These are phyloP conservation scores for Salvelinus sp. DNA, from an alignment of 2,113 vertebrate genomes.

Conservation along the genomic window DNA sequence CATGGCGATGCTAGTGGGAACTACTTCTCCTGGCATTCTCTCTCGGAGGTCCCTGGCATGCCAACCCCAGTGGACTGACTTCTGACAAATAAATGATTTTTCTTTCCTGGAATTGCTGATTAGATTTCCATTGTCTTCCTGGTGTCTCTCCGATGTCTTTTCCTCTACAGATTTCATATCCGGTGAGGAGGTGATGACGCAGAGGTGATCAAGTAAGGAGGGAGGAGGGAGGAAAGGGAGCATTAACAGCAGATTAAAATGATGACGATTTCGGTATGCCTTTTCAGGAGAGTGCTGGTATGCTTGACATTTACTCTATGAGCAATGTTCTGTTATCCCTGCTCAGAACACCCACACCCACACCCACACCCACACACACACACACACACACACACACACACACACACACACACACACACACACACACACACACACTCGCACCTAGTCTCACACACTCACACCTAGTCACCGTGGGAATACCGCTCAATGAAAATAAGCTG, in stretches of 20 bases:
- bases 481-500: too few relatives aligned
- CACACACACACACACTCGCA: too few relatives aligned
- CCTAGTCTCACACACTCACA: too few relatives aligned
- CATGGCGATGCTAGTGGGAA: conserved; percentile 27
- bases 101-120: background rate
- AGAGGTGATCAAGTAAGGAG: too few relatives aligned
- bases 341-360: too few relatives aligned
- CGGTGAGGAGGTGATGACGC: background rate
- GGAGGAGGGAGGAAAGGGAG: background rate
- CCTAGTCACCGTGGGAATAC: too few relatives aligned
- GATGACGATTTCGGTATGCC: background rate
- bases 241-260: background rate
- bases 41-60: conserved; percentile 6
- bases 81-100: background rate
- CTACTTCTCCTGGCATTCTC: conserved; percentile 4
- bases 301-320: background rate
- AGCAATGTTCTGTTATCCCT: too few relatives aligned
- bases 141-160: background rate
- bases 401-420: too few relatives aligned
- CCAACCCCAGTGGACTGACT: background rate
- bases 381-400: too few relatives aligned
- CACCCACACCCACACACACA: too few relatives aligned
- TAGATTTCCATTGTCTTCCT: background rate
- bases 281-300: background rate
- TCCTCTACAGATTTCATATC: background rate